Base-by-base conservation (phyloP, 1,140 invertebrate species). In the Leptinotarsa texana region DNA sequence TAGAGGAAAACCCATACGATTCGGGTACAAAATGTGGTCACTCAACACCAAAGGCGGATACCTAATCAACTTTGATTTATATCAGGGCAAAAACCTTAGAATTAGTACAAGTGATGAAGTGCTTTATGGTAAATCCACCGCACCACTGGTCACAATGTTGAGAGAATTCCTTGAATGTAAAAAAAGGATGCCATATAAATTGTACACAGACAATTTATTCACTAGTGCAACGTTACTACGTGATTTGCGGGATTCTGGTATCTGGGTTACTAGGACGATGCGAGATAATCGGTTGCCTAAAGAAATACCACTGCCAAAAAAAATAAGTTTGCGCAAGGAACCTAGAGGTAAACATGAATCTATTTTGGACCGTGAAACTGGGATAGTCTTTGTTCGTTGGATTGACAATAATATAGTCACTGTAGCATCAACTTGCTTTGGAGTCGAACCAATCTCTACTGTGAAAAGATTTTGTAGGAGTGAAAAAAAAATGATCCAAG, bases 401-500 rank as follows among this genome's bases (percentile, higher is more conserved):
- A 72, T 74, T 18, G 75, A 77, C 27, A 79, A 77, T 68, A 65
- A 33, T 15, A 63, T 79, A n/a, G 79, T 76, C 62, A 80, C 80
- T 4, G 77, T 81, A 78, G 81, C 69, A 73, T 74, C 71, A 74
- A 42, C 70, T 68, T 49, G 76, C 51, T 78, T 74, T 74, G 70
- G 67, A 69, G 67, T 75, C 22, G 75, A 71, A 72, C 49, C 49
- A 51, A 51, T 51, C 49, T 51, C 49, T 15, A 15, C 49, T 15
- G n/a, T 15, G 47, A 74, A 70, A 57, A 77, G 82, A 47, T 84
- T 74, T 65, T 80, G 76, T 47, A 75, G 74, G 21, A 77, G 70
- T 24, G 66, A 83, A 69, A 83, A 80, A 75, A 81, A 78, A 68
- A 76, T 78, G 27, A 75, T 83, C 51, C 68, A 80, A 47, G 78